A percentile compares a stretch with the other conserved stretches of the same genome.
Conservation (phyloP, 1,140 invertebrate genomes). For the Aculops lycopersici region DNA sequence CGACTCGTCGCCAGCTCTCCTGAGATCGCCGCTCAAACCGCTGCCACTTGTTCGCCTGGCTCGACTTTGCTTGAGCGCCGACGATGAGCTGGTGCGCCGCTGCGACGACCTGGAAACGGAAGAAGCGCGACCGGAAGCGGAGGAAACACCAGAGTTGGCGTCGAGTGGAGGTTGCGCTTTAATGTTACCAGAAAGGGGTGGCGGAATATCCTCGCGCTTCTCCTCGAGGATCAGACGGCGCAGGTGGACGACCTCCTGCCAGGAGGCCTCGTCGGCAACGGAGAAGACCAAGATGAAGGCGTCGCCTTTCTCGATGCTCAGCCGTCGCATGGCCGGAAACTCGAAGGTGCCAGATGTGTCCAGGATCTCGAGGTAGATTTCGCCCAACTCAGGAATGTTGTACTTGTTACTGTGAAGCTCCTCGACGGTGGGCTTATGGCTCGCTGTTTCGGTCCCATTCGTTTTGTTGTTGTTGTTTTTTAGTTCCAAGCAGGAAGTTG, state of each 20-base stretch:
- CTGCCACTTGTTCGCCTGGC: not conserved
- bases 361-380: conserved; percentile 13
- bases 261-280: conserved; percentile 10
- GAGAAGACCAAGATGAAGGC: conserved; percentile 16
- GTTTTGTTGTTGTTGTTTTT: no score
- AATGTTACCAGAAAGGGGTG: no score
- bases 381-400: conserved; percentile 5
- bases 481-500: no score
- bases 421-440: conserved; percentile 49
- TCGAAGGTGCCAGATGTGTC: conserved; percentile 16
- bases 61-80: not conserved
- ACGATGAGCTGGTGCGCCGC: not conserved
- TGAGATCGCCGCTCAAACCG: not conserved
- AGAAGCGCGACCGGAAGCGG: not conserved
- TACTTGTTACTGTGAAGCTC: conserved; percentile 66
- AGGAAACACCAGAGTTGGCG: not conserved
- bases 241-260: conserved; percentile 7
- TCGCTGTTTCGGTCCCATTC: conserved; percentile 1
- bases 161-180: no score
- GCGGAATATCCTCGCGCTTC: conserved; percentile 13
- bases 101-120: not conserved
- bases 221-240: conserved; percentile 5
- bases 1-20: not conserved
- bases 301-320: conserved; percentile 14
- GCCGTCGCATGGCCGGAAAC: conserved; percentile 17